Conservation (phyloP, 2,113 vertebrate genomes). For the Dendrocopos noguchii region DNA sequence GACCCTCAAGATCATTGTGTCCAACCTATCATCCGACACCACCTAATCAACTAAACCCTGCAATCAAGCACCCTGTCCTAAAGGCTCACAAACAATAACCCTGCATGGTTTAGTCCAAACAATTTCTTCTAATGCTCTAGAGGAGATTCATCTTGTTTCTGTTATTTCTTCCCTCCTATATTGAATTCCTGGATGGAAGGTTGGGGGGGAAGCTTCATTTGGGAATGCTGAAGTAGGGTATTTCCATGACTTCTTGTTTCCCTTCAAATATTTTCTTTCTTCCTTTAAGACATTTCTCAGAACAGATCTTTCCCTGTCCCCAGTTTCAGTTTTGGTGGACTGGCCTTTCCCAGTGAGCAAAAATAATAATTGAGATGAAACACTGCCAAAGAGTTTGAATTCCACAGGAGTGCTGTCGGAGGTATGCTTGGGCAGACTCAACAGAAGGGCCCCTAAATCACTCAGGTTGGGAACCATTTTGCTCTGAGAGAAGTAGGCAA, state of each 20-base stretch:
- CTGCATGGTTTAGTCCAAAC: not conserved
- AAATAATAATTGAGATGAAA: not conserved
- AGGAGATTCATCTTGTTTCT: not conserved
- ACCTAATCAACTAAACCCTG: no score
- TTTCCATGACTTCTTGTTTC: constrained; percentile 14
- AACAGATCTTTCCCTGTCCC: not conserved
- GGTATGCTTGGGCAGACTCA: not conserved
- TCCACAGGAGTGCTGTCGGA: not conserved
- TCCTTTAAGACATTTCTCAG: not conserved
- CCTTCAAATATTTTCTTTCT: not conserved
- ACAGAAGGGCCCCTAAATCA: not conserved
- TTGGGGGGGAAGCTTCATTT: not conserved
- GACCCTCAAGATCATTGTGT: no score
- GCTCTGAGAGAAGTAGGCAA: not conserved
- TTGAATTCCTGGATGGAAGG: not conserved
- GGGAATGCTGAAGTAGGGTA: not conserved
- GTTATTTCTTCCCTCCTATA: not conserved
- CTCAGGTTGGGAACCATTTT: not conserved
- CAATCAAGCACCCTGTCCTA: not conserved
- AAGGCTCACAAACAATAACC: not conserved
- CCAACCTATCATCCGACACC: no score
- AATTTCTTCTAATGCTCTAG: not conserved
- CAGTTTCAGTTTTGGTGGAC: not conserved
- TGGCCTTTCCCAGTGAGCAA: not conserved
- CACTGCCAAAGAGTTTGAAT: not conserved